Evolutionary conservation across 2,113 vertebrate genomes (phyloP).

Genomic region (Pipa parva): DNA sequence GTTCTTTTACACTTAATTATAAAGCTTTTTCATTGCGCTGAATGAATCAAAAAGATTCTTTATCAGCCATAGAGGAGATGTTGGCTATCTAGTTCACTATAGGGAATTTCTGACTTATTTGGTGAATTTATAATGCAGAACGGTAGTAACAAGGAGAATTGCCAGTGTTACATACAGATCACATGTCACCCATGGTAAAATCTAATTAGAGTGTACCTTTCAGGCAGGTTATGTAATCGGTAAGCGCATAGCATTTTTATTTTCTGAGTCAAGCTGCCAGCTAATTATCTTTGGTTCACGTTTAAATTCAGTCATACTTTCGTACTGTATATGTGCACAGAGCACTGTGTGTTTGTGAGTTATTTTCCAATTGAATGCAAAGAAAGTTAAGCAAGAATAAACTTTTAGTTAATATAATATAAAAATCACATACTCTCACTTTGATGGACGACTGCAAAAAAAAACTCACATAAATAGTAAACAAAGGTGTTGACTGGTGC

Average conservation of each 20-base stretch:
- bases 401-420: too few relatives aligned
- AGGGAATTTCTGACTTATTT: not conserved
- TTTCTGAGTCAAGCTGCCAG: not conserved
- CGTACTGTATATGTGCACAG: not conserved
- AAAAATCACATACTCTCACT: too few relatives aligned
- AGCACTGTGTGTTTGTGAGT: not conserved
- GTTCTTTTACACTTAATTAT: too few relatives aligned
- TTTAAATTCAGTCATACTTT: not conserved
- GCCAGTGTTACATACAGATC: not conserved
- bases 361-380: not conserved
- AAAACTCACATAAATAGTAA: too few relatives aligned
- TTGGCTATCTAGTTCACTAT: not conserved
- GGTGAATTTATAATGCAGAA: not conserved
- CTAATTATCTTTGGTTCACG: not conserved
- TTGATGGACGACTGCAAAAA: too few relatives aligned
- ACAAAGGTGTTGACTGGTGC: too few relatives aligned
- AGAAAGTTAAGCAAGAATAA: too few relatives aligned
- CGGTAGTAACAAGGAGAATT: not conserved
- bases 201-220: not conserved
- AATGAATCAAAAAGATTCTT: too few relatives aligned
- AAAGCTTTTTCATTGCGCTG: too few relatives aligned
- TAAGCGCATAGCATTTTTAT: not conserved
- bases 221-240: slow-evolving; percentile 31
- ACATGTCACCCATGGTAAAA: not conserved
- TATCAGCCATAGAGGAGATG: not conserved